A percentile compares a stretch with the other conserved stretches of the same genome.
Evolutionary conservation across 2,888 invertebrate genomes (phyloP).

Genomic region (Maniola hyperantus): DNA sequence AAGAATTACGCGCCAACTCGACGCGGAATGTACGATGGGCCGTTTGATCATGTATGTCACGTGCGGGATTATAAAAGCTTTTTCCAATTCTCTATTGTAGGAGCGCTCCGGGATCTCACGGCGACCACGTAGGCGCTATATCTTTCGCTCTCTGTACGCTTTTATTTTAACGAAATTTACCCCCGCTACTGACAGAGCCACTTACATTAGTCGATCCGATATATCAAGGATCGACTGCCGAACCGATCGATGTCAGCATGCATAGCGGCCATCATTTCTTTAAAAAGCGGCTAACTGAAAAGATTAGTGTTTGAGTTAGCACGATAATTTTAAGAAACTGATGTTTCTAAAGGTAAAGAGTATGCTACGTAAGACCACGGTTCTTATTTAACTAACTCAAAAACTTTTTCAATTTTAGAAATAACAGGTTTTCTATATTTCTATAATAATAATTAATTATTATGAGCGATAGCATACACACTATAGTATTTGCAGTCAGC

Average conservation of each 20-base stretch:
- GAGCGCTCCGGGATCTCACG: slow-evolving; percentile 68
- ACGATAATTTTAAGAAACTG: too few species aligned
- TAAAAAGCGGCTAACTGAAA: background rate
- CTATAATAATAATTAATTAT: too few species aligned
- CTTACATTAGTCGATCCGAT: background rate
- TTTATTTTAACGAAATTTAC: slow-evolving; percentile 82
- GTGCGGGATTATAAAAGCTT: slow-evolving; percentile 82
- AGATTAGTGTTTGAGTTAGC: too few species aligned
- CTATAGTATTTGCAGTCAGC: too few species aligned
- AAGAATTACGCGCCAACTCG: slow-evolving; percentile 49
- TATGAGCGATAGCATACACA: too few species aligned
- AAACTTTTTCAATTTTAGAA: too few species aligned
- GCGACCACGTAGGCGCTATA: slow-evolving; percentile 81
- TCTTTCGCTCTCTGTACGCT: slow-evolving; percentile 78
- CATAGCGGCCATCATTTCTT: too few species aligned
- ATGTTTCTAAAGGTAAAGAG: too few species aligned
- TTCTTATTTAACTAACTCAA: too few species aligned
- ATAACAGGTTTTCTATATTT: too few species aligned
- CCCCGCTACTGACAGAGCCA: slow-evolving; percentile 55
- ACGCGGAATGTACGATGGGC: slow-evolving; percentile 41
- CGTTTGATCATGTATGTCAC: slow-evolving; percentile 78
- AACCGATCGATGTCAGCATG: background rate
- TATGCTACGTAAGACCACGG: too few species aligned
- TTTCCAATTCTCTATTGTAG: slow-evolving; percentile 82
- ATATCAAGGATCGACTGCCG: background rate